phyloP scores from a whole-genome alignment of 2,113 vertebrate species.

The Chlorocebus sabaeus region DNA sequence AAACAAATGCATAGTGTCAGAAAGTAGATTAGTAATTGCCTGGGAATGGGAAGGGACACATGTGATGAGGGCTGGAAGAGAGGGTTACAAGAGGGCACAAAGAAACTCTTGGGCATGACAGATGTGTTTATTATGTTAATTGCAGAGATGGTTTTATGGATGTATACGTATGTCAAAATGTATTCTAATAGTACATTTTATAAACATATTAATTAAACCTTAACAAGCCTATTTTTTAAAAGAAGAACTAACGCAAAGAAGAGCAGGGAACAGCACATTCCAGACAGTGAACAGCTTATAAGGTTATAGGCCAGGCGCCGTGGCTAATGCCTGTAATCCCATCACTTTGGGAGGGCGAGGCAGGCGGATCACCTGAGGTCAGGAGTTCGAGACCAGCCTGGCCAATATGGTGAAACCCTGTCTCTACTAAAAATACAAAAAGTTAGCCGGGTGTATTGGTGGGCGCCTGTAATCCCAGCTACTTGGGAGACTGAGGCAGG shows the following conservation, averaged over 20 bases:
- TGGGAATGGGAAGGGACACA: background rate
- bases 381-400: too few relatives aligned
- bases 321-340: too few relatives aligned
- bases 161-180: background rate
- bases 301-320: background rate
- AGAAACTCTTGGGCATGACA: background rate
- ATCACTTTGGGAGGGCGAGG: too few relatives aligned
- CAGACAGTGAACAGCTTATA: background rate
- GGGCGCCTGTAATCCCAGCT: too few relatives aligned
- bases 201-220: background rate
- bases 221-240: background rate
- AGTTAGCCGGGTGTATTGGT: too few relatives aligned
- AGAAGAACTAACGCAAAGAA: background rate
- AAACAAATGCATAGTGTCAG: background rate
- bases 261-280: background rate
- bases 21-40: background rate
- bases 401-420: too few relatives aligned
- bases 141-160: background rate
- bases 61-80: background rate
- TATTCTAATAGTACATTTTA: background rate
- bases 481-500: too few relatives aligned
- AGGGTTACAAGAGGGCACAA: background rate
- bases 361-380: too few relatives aligned
- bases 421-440: too few relatives aligned
- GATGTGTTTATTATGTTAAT: background rate